Conservation (phyloP, 53 echinoderm and acorn worm species). For the Zoroaster sp. region DNA sequence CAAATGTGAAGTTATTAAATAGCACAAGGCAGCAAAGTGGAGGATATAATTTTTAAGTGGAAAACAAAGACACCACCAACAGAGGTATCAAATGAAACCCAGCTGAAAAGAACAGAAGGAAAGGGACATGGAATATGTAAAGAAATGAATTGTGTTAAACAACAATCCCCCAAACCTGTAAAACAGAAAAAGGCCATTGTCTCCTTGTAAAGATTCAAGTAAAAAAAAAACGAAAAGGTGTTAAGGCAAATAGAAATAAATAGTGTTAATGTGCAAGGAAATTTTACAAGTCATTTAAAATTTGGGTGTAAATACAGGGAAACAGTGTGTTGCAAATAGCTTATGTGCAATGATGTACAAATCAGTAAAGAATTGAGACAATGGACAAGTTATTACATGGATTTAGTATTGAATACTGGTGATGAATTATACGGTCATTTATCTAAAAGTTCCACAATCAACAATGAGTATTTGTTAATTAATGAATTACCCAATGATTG, state of each 20-base stretch:
- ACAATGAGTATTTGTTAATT: not conserved
- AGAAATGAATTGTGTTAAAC: not conserved
- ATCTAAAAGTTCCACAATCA: slow-evolving; percentile 16
- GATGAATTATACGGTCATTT: slow-evolving; percentile 4
- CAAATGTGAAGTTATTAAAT: no score
- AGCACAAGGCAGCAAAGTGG: no score
- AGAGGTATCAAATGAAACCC: no score
- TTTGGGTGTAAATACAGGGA: not conserved
- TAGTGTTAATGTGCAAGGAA: not conserved
- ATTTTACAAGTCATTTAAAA: not conserved
- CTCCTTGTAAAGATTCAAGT: not conserved
- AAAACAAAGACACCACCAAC: no score
- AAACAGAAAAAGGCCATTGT: not conserved
- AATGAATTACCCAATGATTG: slow-evolving; percentile 15
- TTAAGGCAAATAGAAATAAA: not conserved
- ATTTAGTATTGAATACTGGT: slow-evolving; percentile 8
- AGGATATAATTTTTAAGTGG: no score
- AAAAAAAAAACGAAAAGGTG: not conserved
- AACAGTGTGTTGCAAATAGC: slow-evolving; percentile 6
- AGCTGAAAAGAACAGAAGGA: no score
- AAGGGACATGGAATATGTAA: no score
- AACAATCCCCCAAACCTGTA: not conserved
- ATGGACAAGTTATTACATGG: not conserved
- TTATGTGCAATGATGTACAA: not conserved
- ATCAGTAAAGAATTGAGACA: not conserved